These are phyloP conservation scores for Nymphalis c-album DNA, from an alignment of 2,888 invertebrate genomes.

Conservation along the genomic window DNA sequence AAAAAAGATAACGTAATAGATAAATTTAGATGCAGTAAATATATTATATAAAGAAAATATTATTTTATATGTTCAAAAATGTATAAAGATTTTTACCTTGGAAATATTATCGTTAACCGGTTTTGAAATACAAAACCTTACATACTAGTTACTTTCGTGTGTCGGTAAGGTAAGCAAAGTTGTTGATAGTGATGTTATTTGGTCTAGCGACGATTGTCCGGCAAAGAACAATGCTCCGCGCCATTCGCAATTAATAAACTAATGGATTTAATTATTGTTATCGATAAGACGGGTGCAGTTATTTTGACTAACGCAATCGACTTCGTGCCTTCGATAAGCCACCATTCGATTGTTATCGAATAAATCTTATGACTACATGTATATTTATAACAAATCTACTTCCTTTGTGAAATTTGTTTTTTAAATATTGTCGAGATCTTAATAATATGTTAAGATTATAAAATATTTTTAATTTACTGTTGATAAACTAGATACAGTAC, in stretches of 20 bases:
- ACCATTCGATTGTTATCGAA: constrained; percentile 59
- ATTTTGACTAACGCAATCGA: constrained; percentile 76
- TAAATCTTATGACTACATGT: constrained; percentile 51
- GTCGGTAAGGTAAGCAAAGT: constrained; percentile 63
- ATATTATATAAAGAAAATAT: neutral
- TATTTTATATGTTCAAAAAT: constrained; percentile 28
- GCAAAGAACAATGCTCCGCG: constrained; percentile 69
- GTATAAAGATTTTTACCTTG: constrained; percentile 43
- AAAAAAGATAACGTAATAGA: no score
- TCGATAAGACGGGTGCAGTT: constrained; percentile 58
- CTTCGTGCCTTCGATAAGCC: constrained; percentile 74
- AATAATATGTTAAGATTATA: neutral
- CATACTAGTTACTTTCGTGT: constrained; percentile 56
- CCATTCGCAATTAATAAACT: constrained; percentile 71
- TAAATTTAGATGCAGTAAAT: neutral
- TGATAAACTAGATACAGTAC: neutral
- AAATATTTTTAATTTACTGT: neutral
- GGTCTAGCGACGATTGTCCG: constrained; percentile 77
- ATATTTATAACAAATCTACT: constrained; percentile 46
- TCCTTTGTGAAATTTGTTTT: neutral
- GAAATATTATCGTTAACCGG: constrained; percentile 47
- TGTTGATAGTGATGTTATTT: constrained; percentile 59
- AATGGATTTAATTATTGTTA: constrained; percentile 69
- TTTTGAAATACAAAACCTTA: constrained; percentile 57
- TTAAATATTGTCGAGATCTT: neutral